Conservation (phyloP, 2,113 vertebrate genomes). For the Carlito syrichta region DNA sequence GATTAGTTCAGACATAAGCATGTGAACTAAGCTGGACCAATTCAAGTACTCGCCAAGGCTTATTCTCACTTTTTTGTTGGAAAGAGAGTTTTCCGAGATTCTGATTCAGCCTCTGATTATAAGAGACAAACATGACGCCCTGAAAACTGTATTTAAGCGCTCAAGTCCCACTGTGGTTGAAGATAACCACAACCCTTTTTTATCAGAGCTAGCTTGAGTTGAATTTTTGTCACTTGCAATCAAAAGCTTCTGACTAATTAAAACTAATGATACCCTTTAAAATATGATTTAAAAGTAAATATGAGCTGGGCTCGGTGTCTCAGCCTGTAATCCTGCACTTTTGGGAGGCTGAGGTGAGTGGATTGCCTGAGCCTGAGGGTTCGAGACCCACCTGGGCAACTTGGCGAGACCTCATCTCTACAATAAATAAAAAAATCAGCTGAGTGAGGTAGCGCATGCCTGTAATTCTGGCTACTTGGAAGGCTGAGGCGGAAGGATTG, state of each 20-base stretch:
- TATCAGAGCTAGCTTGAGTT: neutral
- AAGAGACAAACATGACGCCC: neutral
- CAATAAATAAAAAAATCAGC: no score
- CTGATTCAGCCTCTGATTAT: neutral
- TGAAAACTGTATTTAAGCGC: neutral
- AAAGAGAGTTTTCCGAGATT: neutral
- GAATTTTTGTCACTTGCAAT: neutral
- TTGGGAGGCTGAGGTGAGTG: no score
- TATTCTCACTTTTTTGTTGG: neutral
- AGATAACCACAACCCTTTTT: neutral
- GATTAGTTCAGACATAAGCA: neutral
- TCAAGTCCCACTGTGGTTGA: neutral
- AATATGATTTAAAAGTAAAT: conserved; percentile 30
- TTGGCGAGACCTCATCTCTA: no score
- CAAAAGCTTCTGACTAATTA: conserved; percentile 7
- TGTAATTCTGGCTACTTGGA: no score
- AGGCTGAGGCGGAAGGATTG: no score
- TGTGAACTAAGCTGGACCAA: neutral
- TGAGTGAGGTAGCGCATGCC: no score
- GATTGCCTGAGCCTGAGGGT: no score
- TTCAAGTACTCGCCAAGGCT: neutral
- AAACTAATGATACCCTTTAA: conserved; percentile 12
- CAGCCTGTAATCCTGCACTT: no score
- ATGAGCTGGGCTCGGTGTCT: no score
- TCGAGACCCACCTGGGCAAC: no score